These are phyloP conservation scores for Leptestheria dahalacensis DNA, from an alignment of 1,140 invertebrate genomes.

Conservation along the genomic window DNA sequence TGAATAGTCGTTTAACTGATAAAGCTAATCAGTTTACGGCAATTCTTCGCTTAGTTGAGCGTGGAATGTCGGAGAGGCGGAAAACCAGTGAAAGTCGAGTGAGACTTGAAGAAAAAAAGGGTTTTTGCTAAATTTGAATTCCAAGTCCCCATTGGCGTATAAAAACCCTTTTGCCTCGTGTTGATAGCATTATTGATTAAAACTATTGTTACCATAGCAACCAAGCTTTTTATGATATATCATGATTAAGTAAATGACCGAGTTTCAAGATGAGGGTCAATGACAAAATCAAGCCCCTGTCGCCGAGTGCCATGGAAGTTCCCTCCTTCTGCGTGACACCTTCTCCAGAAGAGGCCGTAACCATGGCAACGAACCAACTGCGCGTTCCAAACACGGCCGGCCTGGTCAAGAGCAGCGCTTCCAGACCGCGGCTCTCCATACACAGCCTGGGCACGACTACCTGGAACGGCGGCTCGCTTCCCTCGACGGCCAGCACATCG, in stretches of 20 bases:
- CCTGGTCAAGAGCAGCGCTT: neutral
- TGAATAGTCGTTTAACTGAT: no score
- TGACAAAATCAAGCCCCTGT: neutral
- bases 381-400: neutral
- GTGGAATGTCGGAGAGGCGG: no score
- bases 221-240: no score
- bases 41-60: no score
- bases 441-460: neutral
- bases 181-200: no score
- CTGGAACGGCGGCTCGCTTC: neutral
- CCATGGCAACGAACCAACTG: neutral
- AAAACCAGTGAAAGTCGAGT: no score
- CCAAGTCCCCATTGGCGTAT: no score
- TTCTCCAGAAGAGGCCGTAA: neutral
- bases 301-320: neutral
- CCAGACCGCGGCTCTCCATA: neutral
- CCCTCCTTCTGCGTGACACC: constrained; percentile 2
- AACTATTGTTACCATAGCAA: neutral
- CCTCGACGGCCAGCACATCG: neutral
- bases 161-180: no score
- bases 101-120: no score
- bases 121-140: no score
- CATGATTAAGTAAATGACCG: neutral
- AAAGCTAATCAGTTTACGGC: no score
- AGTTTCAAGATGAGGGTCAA: neutral